phyloP scores from a whole-genome alignment of 2,113 vertebrate genomes.

The Rhipidura dahli region DNA sequence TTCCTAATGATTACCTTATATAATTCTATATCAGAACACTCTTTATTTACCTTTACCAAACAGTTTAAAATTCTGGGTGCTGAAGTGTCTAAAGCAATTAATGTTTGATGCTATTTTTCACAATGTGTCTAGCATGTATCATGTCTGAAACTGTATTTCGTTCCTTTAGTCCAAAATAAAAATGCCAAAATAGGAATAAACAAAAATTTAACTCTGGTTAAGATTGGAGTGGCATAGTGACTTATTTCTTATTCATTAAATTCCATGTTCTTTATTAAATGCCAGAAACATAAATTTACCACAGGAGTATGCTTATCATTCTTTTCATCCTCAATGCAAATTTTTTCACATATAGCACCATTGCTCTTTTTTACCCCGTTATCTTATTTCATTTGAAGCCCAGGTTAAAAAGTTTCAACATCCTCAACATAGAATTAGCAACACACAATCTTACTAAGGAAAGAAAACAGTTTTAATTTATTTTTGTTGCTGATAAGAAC shows the following conservation, averaged over 20 bases:
- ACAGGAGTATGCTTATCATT: neutral
- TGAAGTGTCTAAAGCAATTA: neutral
- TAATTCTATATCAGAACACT: neutral
- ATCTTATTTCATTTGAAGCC: neutral
- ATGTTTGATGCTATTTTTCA: neutral
- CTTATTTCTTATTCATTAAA: neutral
- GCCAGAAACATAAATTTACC: neutral
- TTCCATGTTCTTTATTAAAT: neutral
- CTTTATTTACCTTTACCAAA: neutral
- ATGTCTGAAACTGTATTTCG: neutral
- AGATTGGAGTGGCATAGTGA: fast-evolving
- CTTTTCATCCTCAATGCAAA: neutral
- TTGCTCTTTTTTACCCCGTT: neutral
- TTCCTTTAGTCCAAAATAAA: neutral
- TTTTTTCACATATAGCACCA: neutral
- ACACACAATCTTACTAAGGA: neutral
- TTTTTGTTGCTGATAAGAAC: neutral
- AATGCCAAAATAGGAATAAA: neutral
- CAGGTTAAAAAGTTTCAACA: neutral
- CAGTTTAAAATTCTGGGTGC: neutral
- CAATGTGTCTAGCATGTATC: neutral
- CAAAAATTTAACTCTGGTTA: neutral
- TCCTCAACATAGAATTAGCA: neutral
- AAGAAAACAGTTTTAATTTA: slow-evolving; percentile 2
- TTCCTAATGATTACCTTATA: neutral